phyloP scores from a whole-genome alignment of 2,797 vertebrate species.

The Linurgus olivaceus region DNA sequence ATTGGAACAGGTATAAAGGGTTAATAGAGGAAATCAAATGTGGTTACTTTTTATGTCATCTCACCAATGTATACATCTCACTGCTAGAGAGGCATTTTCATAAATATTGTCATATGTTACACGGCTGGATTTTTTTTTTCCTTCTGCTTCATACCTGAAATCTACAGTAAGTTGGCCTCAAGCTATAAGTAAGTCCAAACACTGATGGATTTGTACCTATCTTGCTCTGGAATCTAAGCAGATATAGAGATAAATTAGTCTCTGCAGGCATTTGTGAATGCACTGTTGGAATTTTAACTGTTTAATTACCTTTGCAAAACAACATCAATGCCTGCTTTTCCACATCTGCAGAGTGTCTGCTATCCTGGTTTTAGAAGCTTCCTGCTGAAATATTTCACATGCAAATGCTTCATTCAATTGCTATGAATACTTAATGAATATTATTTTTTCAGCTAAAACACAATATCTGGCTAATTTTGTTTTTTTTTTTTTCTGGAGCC shows the following conservation, averaged over 20 bases:
- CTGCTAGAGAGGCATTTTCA: not conserved
- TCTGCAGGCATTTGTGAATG: not conserved
- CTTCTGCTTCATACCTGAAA: not conserved
- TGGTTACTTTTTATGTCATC: not conserved
- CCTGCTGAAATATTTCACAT: not conserved
- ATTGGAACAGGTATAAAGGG: not conserved
- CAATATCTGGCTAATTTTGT: not conserved
- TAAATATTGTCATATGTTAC: not conserved
- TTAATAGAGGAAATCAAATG: not conserved
- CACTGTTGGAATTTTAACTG: not conserved
- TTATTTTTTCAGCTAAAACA: not conserved
- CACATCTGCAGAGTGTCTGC: not conserved
- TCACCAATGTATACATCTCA: not conserved
- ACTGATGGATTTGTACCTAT: not conserved
- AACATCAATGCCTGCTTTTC: not conserved
- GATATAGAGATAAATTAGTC: not conserved
- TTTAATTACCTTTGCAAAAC: not conserved
- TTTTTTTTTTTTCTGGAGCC: not conserved
- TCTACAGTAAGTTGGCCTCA: not conserved
- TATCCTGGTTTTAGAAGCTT: not conserved
- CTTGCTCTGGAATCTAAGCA: not conserved
- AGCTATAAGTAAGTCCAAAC: not conserved
- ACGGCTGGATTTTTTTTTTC: not conserved
- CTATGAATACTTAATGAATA: not conserved
- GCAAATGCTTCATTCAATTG: not conserved